Conservation (phyloP, 2,888 invertebrate genomes). For the Omphaloscelis lunosa region DNA sequence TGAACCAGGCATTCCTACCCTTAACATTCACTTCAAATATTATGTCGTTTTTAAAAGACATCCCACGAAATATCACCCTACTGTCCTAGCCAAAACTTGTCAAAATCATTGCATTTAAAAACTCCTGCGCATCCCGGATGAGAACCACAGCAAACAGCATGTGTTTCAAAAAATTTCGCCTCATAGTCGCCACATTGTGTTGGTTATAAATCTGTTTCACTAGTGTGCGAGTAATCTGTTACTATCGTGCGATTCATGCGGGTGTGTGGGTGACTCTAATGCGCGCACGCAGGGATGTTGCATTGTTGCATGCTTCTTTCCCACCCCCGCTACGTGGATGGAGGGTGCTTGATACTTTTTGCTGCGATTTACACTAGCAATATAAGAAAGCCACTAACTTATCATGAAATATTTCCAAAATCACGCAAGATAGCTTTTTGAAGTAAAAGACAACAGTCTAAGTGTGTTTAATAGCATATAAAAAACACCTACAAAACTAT, state of each 20-base stretch:
- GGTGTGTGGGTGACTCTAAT: conserved; percentile 61
- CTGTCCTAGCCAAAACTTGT: background rate
- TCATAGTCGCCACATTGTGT: conserved; percentile 64
- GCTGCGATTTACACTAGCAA: conserved; percentile 11
- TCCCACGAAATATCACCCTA: background rate
- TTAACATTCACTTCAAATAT: background rate
- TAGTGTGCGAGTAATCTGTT: conserved; percentile 69
- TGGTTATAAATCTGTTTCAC: conserved; percentile 61
- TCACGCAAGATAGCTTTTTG: too few species aligned
- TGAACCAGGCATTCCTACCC: too few species aligned
- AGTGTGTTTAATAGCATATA: too few species aligned
- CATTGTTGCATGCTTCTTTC: conserved; percentile 72
- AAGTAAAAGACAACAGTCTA: too few species aligned
- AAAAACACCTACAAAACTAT: too few species aligned
- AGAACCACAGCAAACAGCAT: conserved; percentile 36
- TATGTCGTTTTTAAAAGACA: background rate
- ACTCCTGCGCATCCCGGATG: conserved; percentile 47
- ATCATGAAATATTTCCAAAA: too few species aligned
- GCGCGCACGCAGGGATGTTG: conserved; percentile 67
- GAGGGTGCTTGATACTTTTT: conserved; percentile 62
- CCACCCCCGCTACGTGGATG: conserved; percentile 67
- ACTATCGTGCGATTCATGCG: conserved; percentile 52
- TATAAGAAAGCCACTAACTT: too few species aligned
- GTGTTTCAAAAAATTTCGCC: conserved; percentile 64
- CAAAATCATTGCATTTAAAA: conserved; percentile 35